phyloP scores from a whole-genome alignment of 2,113 vertebrate genomes.

The Odontophorus gujanensis region DNA sequence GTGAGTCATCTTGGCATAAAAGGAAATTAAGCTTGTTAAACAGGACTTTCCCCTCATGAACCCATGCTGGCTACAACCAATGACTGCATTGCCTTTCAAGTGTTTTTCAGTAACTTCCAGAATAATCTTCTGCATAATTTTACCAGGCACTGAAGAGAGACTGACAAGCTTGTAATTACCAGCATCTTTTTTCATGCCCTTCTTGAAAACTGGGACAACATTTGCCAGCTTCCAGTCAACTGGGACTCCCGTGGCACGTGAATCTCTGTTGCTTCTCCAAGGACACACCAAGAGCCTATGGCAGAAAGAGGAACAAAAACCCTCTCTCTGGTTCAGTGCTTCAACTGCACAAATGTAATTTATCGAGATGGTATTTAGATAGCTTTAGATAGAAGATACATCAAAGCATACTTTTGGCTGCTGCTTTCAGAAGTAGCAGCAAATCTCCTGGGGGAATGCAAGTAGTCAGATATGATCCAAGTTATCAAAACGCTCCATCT shows the following conservation, averaged over 20 bases:
- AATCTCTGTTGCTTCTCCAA: neutral
- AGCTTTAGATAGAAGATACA: slow-evolving; percentile 41
- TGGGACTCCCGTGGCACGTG: neutral
- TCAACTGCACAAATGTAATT: neutral
- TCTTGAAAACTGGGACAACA: neutral
- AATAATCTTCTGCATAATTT: neutral
- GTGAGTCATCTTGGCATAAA: neutral
- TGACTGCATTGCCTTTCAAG: neutral
- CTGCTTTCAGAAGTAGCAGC: slow-evolving; percentile 32
- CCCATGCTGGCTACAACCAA: neutral
- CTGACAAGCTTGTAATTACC: neutral
- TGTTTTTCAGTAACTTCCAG: neutral
- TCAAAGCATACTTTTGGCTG: slow-evolving; percentile 38
- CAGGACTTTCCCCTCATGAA: neutral
- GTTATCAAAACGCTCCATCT: slow-evolving; percentile 4
- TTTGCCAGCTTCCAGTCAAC: neutral
- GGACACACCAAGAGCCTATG: neutral
- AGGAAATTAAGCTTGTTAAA: neutral
- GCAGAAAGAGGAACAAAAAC: neutral
- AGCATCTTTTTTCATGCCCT: neutral
- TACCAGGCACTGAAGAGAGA: neutral
- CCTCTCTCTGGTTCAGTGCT: slow-evolving; percentile 18
- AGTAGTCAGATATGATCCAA: slow-evolving; percentile 17
- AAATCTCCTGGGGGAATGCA: slow-evolving; percentile 5
- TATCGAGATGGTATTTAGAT: slow-evolving; percentile 3